Conservation (phyloP, 92 coral and sea anemone species). For the Zoanthus solanderi region DNA sequence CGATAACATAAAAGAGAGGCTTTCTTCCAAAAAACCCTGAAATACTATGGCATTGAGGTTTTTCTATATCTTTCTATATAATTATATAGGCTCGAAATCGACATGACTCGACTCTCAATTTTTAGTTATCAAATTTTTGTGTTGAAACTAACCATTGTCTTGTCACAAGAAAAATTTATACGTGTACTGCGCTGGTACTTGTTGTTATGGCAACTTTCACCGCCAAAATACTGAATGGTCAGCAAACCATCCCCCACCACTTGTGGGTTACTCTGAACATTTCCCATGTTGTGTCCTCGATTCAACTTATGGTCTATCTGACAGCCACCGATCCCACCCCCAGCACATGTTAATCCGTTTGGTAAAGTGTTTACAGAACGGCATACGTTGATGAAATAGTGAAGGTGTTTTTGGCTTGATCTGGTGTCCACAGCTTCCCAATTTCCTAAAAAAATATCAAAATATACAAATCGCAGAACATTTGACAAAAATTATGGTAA, state of each 20-base stretch:
- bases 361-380: conserved; percentile 67
- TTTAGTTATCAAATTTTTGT: too few species aligned
- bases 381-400: conserved; percentile 91
- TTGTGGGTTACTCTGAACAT: conserved; percentile 76
- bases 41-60: too few species aligned
- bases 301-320: conserved; percentile 77
- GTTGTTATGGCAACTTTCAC: conserved; percentile 75
- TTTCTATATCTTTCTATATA: too few species aligned
- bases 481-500: neutral
- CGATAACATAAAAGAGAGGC: too few species aligned
- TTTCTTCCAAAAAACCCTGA: too few species aligned
- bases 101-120: too few species aligned
- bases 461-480: neutral
- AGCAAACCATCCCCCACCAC: conserved; percentile 63
- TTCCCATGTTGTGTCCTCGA: conserved; percentile 78
- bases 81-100: too few species aligned
- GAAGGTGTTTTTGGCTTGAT: conserved; percentile 73
- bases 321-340: conserved; percentile 81
- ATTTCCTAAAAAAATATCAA: conserved; percentile 71
- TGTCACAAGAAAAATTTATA: conserved; percentile 80
- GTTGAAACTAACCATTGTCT: conserved; percentile 68
- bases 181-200: conserved; percentile 86
- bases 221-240: conserved; percentile 85
- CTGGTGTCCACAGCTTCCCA: conserved; percentile 97
- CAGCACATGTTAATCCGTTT: conserved; percentile 63